A percentile compares a stretch with the other conserved stretches of the same genome.
These are phyloP conservation scores for Neopelma chrysocephalum DNA, from an alignment of 2,797 vertebrate genomes.

Conservation along the genomic window DNA sequence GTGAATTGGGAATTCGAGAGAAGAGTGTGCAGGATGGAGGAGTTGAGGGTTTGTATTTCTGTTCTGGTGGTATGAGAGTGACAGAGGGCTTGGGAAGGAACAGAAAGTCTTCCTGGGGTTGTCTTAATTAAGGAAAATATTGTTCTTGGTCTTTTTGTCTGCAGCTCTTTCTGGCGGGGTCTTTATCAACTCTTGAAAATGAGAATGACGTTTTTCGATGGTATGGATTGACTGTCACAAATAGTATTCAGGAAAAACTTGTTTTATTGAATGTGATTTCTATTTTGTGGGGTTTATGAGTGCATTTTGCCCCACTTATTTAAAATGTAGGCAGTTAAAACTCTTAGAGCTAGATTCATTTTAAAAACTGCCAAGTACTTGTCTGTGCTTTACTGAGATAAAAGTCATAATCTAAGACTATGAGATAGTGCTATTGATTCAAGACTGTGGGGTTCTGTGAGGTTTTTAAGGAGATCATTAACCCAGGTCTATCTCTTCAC, in stretches of 20 bases:
- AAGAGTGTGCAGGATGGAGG: conserved; percentile 67
- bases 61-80: conserved; percentile 14
- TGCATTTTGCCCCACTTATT: not conserved
- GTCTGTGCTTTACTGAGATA: not conserved
- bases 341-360: not conserved
- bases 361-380: not conserved
- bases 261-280: not conserved
- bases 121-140: not conserved
- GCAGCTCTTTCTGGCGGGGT: conserved; percentile 15
- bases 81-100: conserved; percentile 46
- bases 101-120: not conserved
- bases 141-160: conserved; percentile 23
- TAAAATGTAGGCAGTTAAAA: not conserved
- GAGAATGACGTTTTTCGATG: not conserved
- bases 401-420: not conserved
- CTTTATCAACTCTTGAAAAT: conserved; percentile 16
- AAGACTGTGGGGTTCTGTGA: not conserved
- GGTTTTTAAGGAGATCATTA: conserved; percentile 55
- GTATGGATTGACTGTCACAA: not conserved
- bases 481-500: conserved; percentile 75
- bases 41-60: conserved; percentile 64
- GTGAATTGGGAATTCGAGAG: conserved; percentile 66
- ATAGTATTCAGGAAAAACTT: not conserved
- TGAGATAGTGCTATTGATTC: not conserved
- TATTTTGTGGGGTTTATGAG: not conserved